Percentiles rank a stretch among this genome's conserved stretches.
These are phyloP conservation scores for Tethya wilhelma DNA, from an alignment of 37 sponge, comb jelly and placozoan species.

Conservation along the genomic window DNA sequence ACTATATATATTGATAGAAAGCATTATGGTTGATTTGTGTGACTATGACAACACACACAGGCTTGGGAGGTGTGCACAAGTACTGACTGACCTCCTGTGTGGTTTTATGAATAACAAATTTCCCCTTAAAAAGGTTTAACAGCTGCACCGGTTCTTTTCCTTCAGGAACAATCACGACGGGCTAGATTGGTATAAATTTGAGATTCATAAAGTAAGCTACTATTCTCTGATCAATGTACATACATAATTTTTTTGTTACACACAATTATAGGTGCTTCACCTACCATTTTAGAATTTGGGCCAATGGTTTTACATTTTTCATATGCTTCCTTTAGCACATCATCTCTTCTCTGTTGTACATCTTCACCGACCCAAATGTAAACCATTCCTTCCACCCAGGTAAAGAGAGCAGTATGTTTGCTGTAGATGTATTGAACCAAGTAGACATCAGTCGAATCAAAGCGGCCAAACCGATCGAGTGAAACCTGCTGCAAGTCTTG, in stretches of 20 bases:
- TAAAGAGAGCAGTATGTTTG: constrained; percentile 23
- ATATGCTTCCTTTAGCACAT: neutral
- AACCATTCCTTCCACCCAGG: constrained; percentile 48
- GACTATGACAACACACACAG: too few relatives aligned
- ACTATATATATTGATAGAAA: neutral
- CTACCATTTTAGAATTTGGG: neutral
- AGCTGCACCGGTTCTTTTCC: constrained; percentile 57
- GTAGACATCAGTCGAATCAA: constrained; percentile 37
- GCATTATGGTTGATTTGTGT: too few relatives aligned
- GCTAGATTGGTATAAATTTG: neutral
- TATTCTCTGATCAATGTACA: neutral
- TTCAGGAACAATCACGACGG: constrained; percentile 61
- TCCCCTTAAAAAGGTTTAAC: constrained; percentile 73
- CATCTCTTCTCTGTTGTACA: neutral
- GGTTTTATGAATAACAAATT: constrained; percentile 51
- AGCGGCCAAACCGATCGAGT: constrained; percentile 48
- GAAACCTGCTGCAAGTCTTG: neutral
- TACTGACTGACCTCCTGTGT: neutral
- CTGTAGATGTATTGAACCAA: constrained; percentile 27
- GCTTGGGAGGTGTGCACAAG: neutral
- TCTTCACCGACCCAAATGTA: constrained; percentile 37
- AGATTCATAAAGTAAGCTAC: neutral
- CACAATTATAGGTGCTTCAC: too few relatives aligned
- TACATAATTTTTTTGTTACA: too few relatives aligned
- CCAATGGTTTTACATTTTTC: neutral